Percentiles rank a stretch among this genome's conserved stretches.
phyloP scores from a whole-genome alignment of 2,113 vertebrate species.

The Paraplagusia blochii region DNA sequence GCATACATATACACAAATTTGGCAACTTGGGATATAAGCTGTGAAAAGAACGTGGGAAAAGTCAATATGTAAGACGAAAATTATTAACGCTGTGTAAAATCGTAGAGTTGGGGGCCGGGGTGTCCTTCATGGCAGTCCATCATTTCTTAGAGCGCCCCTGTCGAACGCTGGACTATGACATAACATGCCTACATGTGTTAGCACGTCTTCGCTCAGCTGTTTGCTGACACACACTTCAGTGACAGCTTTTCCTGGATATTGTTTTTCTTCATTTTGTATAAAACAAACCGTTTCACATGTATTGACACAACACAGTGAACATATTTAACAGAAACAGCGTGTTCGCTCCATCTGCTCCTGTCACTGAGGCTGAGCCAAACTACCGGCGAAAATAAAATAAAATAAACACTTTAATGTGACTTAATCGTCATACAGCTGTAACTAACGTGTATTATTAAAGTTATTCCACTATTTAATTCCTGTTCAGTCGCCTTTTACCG shows the following conservation, averaged over 20 bases:
- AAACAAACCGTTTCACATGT: neutral
- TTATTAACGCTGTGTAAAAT: too few species aligned
- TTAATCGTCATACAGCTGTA: too few species aligned
- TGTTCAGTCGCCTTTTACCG: slow-evolving; percentile 27
- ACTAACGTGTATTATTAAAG: neutral
- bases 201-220: neutral
- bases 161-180: slow-evolving; percentile 16
- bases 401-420: neutral
- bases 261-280: neutral
- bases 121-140: too few species aligned
- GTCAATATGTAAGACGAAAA: too few species aligned
- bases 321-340: neutral
- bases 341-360: neutral
- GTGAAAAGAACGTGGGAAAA: too few species aligned
- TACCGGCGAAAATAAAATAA: neutral
- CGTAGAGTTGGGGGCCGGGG: too few species aligned
- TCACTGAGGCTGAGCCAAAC: neutral
- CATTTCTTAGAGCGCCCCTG: too few species aligned
- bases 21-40: too few species aligned
- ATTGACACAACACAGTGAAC: slow-evolving; percentile 1
- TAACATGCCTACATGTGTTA: slow-evolving; percentile 22
- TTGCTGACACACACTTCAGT: neutral
- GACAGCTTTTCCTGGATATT: neutral
- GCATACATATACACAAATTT: too few species aligned
- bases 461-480: neutral